Evolutionary conservation across 2,888 invertebrate genomes (phyloP).

Genomic region (Nymphalis polychloros): DNA sequence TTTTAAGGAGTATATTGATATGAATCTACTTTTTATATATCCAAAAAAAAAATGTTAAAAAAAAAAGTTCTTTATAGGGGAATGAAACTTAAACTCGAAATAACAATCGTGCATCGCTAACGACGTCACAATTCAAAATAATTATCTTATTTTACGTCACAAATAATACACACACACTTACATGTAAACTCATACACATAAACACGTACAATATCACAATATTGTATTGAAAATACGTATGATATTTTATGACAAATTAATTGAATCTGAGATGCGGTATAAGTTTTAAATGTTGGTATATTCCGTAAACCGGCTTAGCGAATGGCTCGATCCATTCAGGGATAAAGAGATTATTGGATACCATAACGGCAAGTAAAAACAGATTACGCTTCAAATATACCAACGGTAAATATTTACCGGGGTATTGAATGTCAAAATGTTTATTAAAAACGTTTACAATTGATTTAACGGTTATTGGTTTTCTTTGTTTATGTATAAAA

Average conservation of each 20-base stretch:
- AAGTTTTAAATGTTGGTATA: slow-evolving; percentile 33
- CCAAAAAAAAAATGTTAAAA: no score
- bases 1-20: no score
- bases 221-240: neutral
- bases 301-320: slow-evolving; percentile 36
- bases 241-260: slow-evolving; percentile 6
- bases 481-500: neutral
- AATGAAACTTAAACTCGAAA: no score
- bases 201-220: no score
- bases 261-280: slow-evolving; percentile 24
- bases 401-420: slow-evolving; percentile 30
- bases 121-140: no score
- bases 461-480: neutral
- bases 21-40: no score
- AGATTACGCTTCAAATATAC: slow-evolving; percentile 30
- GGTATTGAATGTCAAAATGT: slow-evolving; percentile 24
- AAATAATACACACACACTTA: no score
- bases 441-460: slow-evolving; percentile 9
- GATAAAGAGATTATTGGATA: slow-evolving; percentile 38
- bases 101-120: no score
- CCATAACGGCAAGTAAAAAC: slow-evolving; percentile 33
- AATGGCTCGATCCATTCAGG: slow-evolving; percentile 33
- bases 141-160: no score
- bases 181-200: no score
- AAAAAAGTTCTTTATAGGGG: no score